Evolutionary conservation across 2,113 vertebrate genomes (phyloP).

Genomic region (Ceyx margarethae): DNA sequence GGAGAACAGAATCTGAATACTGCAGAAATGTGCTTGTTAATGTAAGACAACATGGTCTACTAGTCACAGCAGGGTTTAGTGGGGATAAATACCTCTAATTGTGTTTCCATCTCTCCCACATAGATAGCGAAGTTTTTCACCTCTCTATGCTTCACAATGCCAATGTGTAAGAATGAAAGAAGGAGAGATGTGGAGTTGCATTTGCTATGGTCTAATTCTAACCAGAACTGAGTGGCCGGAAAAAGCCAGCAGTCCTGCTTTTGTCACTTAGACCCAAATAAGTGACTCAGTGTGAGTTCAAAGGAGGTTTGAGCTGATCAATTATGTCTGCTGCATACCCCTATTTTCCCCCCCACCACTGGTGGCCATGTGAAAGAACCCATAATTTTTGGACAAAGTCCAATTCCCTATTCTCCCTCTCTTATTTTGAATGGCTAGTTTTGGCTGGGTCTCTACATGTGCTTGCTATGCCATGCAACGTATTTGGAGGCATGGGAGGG

Average conservation of each 20-base stretch:
- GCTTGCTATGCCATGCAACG: background rate
- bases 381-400: background rate
- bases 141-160: background rate
- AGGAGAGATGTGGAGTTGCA: background rate
- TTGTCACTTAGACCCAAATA: background rate
- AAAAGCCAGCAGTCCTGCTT: background rate
- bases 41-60: conserved; percentile 24
- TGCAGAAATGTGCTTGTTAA: conserved; percentile 30
- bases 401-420: background rate
- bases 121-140: background rate
- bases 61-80: background rate
- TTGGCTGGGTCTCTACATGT: accelerated
- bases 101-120: background rate
- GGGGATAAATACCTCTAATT: conserved; percentile 20
- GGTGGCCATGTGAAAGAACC: background rate
- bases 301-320: background rate
- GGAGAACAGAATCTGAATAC: background rate
- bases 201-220: background rate
- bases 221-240: background rate
- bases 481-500: background rate
- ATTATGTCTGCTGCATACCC: background rate
- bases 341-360: background rate
- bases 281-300: background rate
- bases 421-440: background rate
- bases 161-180: background rate